phyloP scores from a whole-genome alignment of 2,113 vertebrate species.

The Anhinga rufa region DNA sequence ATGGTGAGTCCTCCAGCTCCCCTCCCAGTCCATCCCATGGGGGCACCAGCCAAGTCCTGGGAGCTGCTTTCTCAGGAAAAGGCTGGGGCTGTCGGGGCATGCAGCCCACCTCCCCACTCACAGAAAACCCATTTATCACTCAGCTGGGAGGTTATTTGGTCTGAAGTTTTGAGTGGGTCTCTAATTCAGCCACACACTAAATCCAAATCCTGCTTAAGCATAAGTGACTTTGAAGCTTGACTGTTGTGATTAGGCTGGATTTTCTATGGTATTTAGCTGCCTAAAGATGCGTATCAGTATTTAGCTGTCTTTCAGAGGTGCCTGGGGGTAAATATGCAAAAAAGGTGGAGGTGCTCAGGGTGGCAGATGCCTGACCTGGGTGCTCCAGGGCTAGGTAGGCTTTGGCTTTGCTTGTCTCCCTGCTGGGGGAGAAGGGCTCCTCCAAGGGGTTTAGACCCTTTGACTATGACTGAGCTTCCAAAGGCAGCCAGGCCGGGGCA shows the following conservation, averaged over 20 bases:
- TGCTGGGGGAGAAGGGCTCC: not conserved
- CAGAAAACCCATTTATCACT: not conserved
- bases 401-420: not conserved
- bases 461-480: not conserved
- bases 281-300: constrained; percentile 17
- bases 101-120: not conserved
- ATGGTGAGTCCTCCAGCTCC: not conserved
- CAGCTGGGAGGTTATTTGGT: not conserved
- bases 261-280: constrained; percentile 9
- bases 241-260: not conserved
- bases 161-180: not conserved
- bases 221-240: constrained; percentile 25
- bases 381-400: not conserved
- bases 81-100: not conserved
- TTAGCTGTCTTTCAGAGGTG: not conserved
- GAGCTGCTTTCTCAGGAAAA: not conserved
- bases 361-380: not conserved
- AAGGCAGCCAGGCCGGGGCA: not conserved
- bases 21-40: not conserved
- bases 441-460: not conserved
- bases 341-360: not conserved
- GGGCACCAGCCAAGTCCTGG: not conserved
- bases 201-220: not conserved
- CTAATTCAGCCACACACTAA: not conserved
- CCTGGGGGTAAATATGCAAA: not conserved